Conservation (phyloP, 92 coral and sea anemone species). For the Actinernus sp. region DNA sequence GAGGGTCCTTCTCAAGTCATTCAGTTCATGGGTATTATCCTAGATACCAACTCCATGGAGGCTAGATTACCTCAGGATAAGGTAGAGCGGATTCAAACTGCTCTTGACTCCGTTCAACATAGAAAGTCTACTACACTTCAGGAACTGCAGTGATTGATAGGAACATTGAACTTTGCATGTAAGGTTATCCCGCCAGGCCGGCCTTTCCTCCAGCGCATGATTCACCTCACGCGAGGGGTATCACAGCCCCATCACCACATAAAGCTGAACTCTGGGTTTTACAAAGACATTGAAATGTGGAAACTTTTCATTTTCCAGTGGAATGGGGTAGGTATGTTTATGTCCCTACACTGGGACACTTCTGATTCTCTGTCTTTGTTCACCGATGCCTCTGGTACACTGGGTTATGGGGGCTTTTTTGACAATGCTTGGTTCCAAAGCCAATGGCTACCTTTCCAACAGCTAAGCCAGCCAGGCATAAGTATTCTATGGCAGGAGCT, state of each 20-base stretch:
- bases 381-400: conserved; percentile 55
- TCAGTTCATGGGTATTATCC: conserved; percentile 53
- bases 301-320: conserved; percentile 32
- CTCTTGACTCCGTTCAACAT: conserved; percentile 10
- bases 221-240: conserved; percentile 37
- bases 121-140: conserved; percentile 38
- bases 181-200: conserved; percentile 53
- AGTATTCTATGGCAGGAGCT: conserved; percentile 68
- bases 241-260: conserved; percentile 59
- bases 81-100: conserved; percentile 24
- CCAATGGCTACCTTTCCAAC: conserved; percentile 43
- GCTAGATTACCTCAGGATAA: conserved; percentile 60
- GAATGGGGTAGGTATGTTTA: conserved; percentile 52
- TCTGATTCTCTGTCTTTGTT: conserved; percentile 18
- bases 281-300: conserved; percentile 55
- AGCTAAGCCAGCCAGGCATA: conserved; percentile 26
- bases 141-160: conserved; percentile 53
- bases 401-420: conserved; percentile 60
- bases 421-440: conserved; percentile 48
- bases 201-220: conserved; percentile 55
- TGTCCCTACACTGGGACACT: conserved; percentile 21
- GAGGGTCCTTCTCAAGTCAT: conserved; percentile 46
- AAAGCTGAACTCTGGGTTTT: conserved; percentile 38
- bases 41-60: conserved; percentile 52
- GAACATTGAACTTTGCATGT: conserved; percentile 59